These are phyloP conservation scores for Drosophila sechellia DNA, from an alignment of 1,140 invertebrate species.

Conservation along the genomic window DNA sequence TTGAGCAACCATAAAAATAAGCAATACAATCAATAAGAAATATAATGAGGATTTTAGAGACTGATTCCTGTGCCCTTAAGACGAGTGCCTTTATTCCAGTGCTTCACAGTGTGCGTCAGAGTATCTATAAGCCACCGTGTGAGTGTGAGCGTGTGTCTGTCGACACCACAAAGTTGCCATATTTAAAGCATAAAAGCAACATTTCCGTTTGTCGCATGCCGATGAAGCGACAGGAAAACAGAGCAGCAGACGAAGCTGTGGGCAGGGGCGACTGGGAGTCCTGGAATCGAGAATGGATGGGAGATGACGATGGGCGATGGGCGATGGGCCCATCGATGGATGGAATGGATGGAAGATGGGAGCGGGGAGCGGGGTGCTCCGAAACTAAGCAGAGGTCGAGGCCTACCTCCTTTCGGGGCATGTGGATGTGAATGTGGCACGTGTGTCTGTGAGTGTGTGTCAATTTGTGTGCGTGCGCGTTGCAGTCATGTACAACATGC, in stretches of 20 bases:
- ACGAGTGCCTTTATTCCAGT: neutral
- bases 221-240: slow-evolving; percentile 54
- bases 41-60: no score
- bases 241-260: slow-evolving; percentile 20
- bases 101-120: neutral
- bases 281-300: slow-evolving; percentile 5
- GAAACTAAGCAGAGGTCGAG: slow-evolving; percentile 65
- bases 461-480: slow-evolving; percentile 65
- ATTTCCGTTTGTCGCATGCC: slow-evolving; percentile 82
- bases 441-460: slow-evolving; percentile 23
- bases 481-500: slow-evolving; percentile 81
- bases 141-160: slow-evolving; percentile 38
- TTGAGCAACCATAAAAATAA: no score
- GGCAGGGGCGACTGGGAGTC: slow-evolving; percentile 13
- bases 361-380: neutral
- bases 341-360: no score
- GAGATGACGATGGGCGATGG: neutral
- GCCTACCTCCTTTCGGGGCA: slow-evolving; percentile 48
- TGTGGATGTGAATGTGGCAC: slow-evolving; percentile 19
- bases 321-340: neutral
- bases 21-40: no score
- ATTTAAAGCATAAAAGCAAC: slow-evolving; percentile 83
- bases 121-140: slow-evolving; percentile 1
- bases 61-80: no score
- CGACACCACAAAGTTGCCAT: slow-evolving; percentile 81